phyloP scores from a whole-genome alignment of 2,888 invertebrate genomes.

The Apoda limacodes region DNA sequence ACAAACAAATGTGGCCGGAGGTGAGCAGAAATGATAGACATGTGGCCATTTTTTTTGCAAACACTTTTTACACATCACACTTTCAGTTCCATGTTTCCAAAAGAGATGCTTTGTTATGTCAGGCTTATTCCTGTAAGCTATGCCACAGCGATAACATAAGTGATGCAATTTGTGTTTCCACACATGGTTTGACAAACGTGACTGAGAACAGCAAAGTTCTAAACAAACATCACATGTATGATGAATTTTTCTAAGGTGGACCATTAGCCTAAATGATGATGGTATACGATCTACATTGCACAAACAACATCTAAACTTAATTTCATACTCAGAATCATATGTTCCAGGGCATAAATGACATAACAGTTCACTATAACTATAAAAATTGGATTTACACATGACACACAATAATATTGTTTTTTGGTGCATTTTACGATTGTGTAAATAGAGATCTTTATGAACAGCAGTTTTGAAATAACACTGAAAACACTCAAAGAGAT shows the following conservation, averaged over 20 bases:
- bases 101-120: slow-evolving; percentile 91
- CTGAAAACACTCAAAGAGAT: slow-evolving; percentile 87
- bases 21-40: slow-evolving; percentile 90
- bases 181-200: slow-evolving; percentile 85
- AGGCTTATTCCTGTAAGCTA: slow-evolving; percentile 88
- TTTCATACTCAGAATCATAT: slow-evolving; percentile 74
- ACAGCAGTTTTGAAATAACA: slow-evolving; percentile 82
- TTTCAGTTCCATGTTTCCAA: slow-evolving; percentile 94
- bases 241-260: slow-evolving; percentile 86
- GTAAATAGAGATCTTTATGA: slow-evolving; percentile 87
- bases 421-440: slow-evolving; percentile 88
- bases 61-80: slow-evolving; percentile 86
- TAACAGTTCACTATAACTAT: slow-evolving; percentile 87
- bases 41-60: slow-evolving; percentile 93
- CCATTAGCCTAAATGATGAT: slow-evolving; percentile 90
- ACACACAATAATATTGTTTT: slow-evolving; percentile 84
- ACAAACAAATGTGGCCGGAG: slow-evolving; percentile 81
- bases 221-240: slow-evolving; percentile 90
- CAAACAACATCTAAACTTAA: slow-evolving; percentile 84
- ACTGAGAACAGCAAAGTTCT: slow-evolving; percentile 83
- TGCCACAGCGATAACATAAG: slow-evolving; percentile 88
- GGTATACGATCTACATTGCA: slow-evolving; percentile 82
- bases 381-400: slow-evolving; percentile 90
- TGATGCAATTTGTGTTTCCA: slow-evolving; percentile 93
- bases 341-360: slow-evolving; percentile 89